These are phyloP conservation scores for Potamilus streckersoni DNA, from an alignment of 1,140 invertebrate genomes.

Conservation along the genomic window DNA sequence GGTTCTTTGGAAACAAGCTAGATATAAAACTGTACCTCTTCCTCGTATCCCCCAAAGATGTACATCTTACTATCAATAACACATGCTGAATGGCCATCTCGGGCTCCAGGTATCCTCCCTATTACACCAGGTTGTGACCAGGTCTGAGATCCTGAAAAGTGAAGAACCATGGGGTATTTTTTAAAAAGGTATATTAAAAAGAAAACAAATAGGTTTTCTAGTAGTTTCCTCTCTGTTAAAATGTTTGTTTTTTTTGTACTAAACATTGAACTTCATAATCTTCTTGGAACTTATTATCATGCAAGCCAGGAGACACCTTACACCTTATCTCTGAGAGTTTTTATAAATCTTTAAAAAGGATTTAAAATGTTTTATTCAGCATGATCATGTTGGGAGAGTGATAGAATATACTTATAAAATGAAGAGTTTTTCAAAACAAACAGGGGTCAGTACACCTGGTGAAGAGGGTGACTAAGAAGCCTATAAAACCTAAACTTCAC, in stretches of 20 bases:
- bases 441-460: no score
- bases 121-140: constrained; percentile 78
- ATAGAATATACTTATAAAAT: no score
- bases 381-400: neutral
- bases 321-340: neutral
- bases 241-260: neutral
- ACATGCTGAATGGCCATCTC: constrained; percentile 92
- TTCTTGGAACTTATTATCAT: no score
- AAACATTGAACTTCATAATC: neutral
- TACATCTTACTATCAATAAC: constrained; percentile 86
- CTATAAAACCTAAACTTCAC: no score
- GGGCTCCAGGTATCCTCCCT: constrained; percentile 79
- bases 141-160: constrained; percentile 64
- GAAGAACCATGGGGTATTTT: neutral
- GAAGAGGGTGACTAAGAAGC: no score
- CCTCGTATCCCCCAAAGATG: constrained; percentile 85
- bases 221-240: neutral
- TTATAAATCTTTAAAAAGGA: neutral
- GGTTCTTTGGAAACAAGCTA: no score
- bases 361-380: no score
- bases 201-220: neutral
- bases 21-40: constrained; percentile 39
- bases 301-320: neutral
- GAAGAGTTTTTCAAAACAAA: no score
- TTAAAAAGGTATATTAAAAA: neutral